These are phyloP conservation scores for Phymastichus coffea DNA, from an alignment of 1,140 invertebrate genomes.

Conservation along the genomic window DNA sequence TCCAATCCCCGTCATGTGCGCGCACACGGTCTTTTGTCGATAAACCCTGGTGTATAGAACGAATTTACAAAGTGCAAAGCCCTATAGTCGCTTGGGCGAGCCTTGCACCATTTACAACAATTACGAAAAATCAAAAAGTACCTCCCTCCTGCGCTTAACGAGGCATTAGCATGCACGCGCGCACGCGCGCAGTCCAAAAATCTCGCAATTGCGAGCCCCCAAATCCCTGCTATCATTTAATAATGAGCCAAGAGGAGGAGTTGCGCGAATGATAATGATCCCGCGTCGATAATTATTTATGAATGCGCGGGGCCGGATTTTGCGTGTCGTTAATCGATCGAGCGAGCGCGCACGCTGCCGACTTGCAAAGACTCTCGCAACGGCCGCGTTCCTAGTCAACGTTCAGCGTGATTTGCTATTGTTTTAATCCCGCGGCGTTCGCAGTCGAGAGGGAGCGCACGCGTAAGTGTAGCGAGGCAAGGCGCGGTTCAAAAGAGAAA, in stretches of 20 bases:
- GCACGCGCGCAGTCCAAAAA: neutral
- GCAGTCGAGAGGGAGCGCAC: neutral
- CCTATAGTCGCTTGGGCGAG: too few species aligned
- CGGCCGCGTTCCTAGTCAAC: too few species aligned
- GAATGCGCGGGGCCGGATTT: neutral
- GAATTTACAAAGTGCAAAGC: too few species aligned
- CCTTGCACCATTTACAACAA: conserved; percentile 1
- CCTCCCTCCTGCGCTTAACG: neutral
- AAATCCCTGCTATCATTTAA: neutral
- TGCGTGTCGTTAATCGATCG: neutral
- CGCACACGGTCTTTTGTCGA: too few species aligned
- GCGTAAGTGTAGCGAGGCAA: too few species aligned
- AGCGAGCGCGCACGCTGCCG: too few species aligned
- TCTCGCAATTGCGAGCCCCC: neutral
- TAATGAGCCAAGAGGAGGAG: neutral
- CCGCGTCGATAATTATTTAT: conserved; percentile 13
- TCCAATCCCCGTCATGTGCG: too few species aligned
- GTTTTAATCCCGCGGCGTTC: neutral
- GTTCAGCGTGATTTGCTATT: conserved; percentile 3
- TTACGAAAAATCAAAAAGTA: conserved; percentile 12
- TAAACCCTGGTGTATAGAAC: too few species aligned
- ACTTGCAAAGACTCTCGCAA: too few species aligned
- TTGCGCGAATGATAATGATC: conserved; percentile 1
- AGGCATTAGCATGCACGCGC: neutral
- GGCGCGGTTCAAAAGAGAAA: too few species aligned